A percentile compares a stretch with the other conserved stretches of the same genome.
phyloP scores from a whole-genome alignment of 2,888 invertebrate species.

The Lathronympha strigana region DNA sequence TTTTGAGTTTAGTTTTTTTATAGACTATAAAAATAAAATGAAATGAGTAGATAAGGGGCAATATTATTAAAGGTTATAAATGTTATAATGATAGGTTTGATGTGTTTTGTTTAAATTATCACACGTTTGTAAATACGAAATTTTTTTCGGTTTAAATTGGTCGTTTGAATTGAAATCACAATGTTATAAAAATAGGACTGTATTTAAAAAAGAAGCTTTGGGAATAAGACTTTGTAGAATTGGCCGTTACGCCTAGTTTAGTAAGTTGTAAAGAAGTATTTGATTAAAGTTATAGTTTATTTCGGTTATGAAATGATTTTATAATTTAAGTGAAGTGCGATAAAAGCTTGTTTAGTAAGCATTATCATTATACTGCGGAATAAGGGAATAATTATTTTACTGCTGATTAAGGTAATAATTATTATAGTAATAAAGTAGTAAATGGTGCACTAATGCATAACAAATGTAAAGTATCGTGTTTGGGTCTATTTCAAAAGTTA shows the following conservation, averaged over 20 bases:
- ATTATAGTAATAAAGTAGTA: neutral
- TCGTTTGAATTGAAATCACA: neutral
- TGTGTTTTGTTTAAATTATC: constrained; percentile 47
- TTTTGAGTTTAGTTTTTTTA: constrained; percentile 57
- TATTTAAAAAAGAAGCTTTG: neutral
- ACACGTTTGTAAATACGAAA: neutral
- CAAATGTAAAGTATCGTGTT: no score
- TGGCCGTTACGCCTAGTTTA: constrained; percentile 30
- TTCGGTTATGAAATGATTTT: constrained; percentile 20
- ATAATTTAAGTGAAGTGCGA: constrained; percentile 19
- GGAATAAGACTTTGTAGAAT: neutral
- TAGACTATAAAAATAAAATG: constrained; percentile 58
- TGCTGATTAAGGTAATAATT: neutral
- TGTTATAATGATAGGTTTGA: constrained; percentile 50
- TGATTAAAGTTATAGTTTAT: constrained; percentile 11
- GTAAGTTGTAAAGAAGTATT: constrained; percentile 31
- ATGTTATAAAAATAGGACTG: neutral
- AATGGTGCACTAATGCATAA: neutral
- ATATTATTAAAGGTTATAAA: constrained; percentile 49
- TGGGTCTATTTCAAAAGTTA: neutral
- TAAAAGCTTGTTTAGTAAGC: neutral
- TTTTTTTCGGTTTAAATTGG: neutral
- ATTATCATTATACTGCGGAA: neutral
- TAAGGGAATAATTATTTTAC: neutral
- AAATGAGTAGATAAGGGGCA: constrained; percentile 56